Evolutionary conservation across 2,113 vertebrate species (phyloP), one percentile per base, ranked within the genome.

Genomic region (Muntiacus reevesi): DNA sequence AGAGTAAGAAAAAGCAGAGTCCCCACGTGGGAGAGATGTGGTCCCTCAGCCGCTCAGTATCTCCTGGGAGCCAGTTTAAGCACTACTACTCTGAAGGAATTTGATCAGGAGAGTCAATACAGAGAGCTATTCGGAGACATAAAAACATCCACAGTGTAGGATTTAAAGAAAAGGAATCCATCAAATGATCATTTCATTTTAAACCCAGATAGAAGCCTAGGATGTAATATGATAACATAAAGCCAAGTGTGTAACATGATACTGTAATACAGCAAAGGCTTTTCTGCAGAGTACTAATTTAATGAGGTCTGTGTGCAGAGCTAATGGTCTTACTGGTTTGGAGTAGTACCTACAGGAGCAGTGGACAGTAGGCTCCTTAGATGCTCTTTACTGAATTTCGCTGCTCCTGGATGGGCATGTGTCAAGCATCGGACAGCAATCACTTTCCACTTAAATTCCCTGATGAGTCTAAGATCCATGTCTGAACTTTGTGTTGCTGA

Each of bases 201-300:
- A 82, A 97, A 33, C 43, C 54, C 67, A 84, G 57, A 11, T 23
- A 19, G 50, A 91, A 91, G 79, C 76, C 74, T 60, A 55, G 30
- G 33, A 5, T 33, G 6, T 33, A 43, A 21, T 6, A 8, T 0
- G 45, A 95, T 64, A 55, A 8, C 7, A 81, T 52, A 52, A 52
- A 81, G 52, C 52, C 55, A 50, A 78, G 43, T 23, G 4, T 33
- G 3, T 33, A 55, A 21, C 7, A 11, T 0, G 33, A 91, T 64
- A 55, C 10, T 1, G 2, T 7, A 28, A 54, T 27, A 54, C 21
- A 33, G 79, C 19, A 14, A 28, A 96, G 17, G 71, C 2, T 1
- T 79, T 40, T 89, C 87, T 67, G 43, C 14, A 15, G 54, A 86
- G 21, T 21, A 11, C 45, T 81, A 28, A 52, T 40, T 33, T n/a